Evolutionary conservation across 2,888 invertebrate genomes (phyloP), one percentile per base, ranked within the genome.

Genomic region (Fragum whitleyi): DNA sequence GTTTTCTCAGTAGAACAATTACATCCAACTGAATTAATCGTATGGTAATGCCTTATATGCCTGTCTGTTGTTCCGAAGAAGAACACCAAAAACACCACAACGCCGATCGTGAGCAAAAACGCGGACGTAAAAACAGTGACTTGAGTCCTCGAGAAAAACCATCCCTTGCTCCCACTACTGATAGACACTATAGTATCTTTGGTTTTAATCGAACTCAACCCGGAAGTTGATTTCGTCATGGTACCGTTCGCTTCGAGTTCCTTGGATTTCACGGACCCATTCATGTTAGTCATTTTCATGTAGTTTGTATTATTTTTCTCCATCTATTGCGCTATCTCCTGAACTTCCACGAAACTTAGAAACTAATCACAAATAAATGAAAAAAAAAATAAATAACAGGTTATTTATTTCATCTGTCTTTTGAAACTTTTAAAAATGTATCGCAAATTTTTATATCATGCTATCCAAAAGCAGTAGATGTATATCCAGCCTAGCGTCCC

Each of bases 111-210:
- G 21, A 88, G 75, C 11, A 87, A 23, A 67, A 87, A 81, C 2
- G 84, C 84, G 1, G 84, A 74, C 39, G 81, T 76, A 21, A 88
- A 81, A 42, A 86, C 65, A 0, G 79, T 76, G 2, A 88, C 83
- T 62, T 90, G 87, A 51, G 87, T 67, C 53, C 88, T 65, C 14
- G 86, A 82, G 21, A 88, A 82, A 59, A 88, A 88, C 67, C 88
- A 89, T 14, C 89, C 88, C 26, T 81, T 85, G 7, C 70, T 69
- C 7, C 77, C 73, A 7, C 80, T 73, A 7, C 75, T 55, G 51
- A 87, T 81, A 9, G 86, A 77, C n/a, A 87, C 88, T 14, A 87
- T 81, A 0, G 86, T 86, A 11, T 86, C 87, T 61, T 83, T 85
- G 2, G 75, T 76, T 65, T 75, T 73, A 1, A 73, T 76, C 29